Conservation (phyloP, 2,888 invertebrate genomes). For the Drosophila rellima region DNA sequence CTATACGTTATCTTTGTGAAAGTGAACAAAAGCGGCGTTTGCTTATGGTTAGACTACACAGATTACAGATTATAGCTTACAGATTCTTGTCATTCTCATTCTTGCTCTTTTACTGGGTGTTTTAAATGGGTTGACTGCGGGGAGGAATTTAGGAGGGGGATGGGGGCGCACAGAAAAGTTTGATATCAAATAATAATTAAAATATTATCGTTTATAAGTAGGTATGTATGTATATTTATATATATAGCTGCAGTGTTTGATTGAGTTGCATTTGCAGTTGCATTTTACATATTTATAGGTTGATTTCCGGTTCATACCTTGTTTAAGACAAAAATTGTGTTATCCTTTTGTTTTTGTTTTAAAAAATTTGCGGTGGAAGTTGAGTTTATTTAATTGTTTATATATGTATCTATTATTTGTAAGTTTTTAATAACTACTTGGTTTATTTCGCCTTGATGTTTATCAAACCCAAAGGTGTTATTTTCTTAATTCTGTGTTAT, state of each 20-base stretch:
- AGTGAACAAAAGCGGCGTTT: slow-evolving; percentile 79
- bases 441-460: slow-evolving; percentile 61
- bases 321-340: slow-evolving; percentile 81
- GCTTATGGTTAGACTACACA: slow-evolving; percentile 75
- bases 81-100: slow-evolving; percentile 45
- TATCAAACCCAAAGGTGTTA: slow-evolving; percentile 71
- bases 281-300: slow-evolving; percentile 68
- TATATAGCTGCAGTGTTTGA: slow-evolving; percentile 74
- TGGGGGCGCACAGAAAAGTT: slow-evolving; percentile 35
- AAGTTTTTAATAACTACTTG: slow-evolving; percentile 71
- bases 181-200: slow-evolving; percentile 51
- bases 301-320: slow-evolving; percentile 58
- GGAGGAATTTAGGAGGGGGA: slow-evolving; percentile 3
- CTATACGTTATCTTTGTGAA: slow-evolving; percentile 75
- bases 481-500: slow-evolving; percentile 25
- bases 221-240: slow-evolving; percentile 51
- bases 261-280: slow-evolving; percentile 76
- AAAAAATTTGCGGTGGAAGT: slow-evolving; percentile 81
- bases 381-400: slow-evolving; percentile 75
- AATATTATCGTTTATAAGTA: slow-evolving; percentile 56
- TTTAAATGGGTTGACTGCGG: slow-evolving; percentile 35
- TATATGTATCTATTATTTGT: slow-evolving; percentile 71
- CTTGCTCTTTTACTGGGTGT: slow-evolving; percentile 64
- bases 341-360: slow-evolving; percentile 61
- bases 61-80: slow-evolving; percentile 61